Conservation (phyloP, 2,113 vertebrate genomes). For the Crotophaga sulcirostris region DNA sequence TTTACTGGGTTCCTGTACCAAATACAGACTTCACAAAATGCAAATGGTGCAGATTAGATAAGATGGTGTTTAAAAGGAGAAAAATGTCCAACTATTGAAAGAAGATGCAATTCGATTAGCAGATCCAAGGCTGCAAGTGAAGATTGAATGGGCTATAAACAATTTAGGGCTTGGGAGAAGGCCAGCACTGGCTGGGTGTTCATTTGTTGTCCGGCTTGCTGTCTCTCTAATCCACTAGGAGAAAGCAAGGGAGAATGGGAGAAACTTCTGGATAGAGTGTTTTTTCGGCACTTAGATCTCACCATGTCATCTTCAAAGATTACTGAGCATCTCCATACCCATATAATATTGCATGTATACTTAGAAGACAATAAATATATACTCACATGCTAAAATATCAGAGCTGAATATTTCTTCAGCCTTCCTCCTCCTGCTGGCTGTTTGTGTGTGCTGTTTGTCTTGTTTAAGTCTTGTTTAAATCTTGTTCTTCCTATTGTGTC, state of each 20-base stretch:
- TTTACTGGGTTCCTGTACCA: background rate
- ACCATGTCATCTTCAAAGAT: background rate
- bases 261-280: background rate
- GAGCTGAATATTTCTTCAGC: background rate
- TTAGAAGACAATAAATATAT: background rate
- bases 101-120: constrained; percentile 31
- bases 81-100: background rate
- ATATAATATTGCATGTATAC: background rate
- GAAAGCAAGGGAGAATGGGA: background rate
- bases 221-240: background rate
- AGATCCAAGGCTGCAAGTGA: constrained; percentile 8
- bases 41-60: constrained; percentile 48
- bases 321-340: background rate
- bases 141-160: constrained; percentile 32
- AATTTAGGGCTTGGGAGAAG: constrained; percentile 44
- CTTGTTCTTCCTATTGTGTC: background rate
- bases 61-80: background rate
- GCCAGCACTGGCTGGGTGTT: background rate
- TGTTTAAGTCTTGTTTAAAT: background rate
- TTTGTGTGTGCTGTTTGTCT: background rate
- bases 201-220: background rate
- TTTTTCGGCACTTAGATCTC: background rate
- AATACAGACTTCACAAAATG: background rate
- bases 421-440: background rate
- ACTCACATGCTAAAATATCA: background rate